phyloP scores from a whole-genome alignment of 2,888 invertebrate species.

The Meiosimyza platycephala region DNA sequence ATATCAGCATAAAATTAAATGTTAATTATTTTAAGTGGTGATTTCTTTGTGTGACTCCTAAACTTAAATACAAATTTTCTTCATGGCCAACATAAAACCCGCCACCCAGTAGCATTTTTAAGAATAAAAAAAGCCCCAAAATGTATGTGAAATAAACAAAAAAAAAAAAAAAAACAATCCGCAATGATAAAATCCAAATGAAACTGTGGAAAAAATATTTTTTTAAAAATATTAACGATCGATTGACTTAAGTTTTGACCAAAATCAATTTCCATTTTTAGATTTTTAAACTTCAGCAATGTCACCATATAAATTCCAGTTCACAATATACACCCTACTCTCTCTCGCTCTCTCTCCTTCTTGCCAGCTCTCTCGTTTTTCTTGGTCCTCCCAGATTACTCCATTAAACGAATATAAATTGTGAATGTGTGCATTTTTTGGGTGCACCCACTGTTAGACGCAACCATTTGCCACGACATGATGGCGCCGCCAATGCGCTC shows the following conservation, averaged over 20 bases:
- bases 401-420: slow-evolving; percentile 65
- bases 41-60: too few species aligned
- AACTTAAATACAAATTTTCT: too few species aligned
- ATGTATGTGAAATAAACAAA: too few species aligned
- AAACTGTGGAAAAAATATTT: neutral
- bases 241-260: slow-evolving; percentile 19
- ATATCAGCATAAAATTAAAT: too few species aligned
- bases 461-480: slow-evolving; percentile 91
- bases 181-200: too few species aligned
- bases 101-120: too few species aligned
- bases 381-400: neutral
- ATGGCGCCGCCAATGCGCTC: slow-evolving; percentile 85
- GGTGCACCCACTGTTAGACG: slow-evolving; percentile 70
- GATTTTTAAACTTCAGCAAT: neutral
- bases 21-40: too few species aligned
- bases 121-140: too few species aligned
- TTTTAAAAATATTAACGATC: neutral
- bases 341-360: neutral
- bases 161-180: too few species aligned
- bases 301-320: neutral
- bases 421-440: slow-evolving; percentile 65
- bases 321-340: neutral
- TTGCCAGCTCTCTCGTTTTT: neutral
- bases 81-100: too few species aligned
- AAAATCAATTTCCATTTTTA: neutral